Percentiles rank a stretch among this genome's conserved stretches.
phyloP scores from a whole-genome alignment of 2,888 invertebrate species.

The Cerastoderma edule region DNA sequence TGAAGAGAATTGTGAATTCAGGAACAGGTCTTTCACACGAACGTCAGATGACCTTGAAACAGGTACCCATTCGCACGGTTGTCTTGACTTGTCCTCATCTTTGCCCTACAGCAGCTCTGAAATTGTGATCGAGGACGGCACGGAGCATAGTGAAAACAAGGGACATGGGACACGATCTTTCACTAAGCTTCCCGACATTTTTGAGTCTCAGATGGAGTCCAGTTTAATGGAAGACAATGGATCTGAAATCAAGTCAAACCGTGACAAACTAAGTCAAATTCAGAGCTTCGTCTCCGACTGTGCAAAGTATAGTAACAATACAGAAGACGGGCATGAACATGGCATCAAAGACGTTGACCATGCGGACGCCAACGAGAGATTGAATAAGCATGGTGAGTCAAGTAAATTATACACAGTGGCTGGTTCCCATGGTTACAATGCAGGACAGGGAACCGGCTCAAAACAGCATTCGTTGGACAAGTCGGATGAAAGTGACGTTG shows the following conservation, averaged over 20 bases:
- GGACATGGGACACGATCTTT: conserved; percentile 12
- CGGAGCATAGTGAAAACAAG: conserved; percentile 11
- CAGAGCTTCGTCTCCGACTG: conserved; percentile 61
- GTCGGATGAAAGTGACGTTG: conserved; percentile 23
- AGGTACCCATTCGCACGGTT: background rate
- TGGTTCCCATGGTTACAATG: background rate
- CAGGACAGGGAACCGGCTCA: background rate
- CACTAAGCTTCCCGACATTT: conserved; percentile 17
- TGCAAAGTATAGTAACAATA: conserved; percentile 57
- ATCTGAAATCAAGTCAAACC: conserved; percentile 11
- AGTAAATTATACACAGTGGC: background rate
- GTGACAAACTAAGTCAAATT: conserved; percentile 19
- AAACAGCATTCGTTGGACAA: too few relatives aligned
- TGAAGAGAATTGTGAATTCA: background rate
- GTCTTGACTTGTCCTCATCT: conserved; percentile 10
- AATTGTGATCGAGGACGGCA: conserved; percentile 18
- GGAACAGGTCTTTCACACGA: background rate
- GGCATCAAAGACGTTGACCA: background rate
- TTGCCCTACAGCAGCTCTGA: conserved; percentile 16
- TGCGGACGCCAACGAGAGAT: background rate
- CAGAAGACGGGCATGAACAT: background rate
- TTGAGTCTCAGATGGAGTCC: conserved; percentile 11
- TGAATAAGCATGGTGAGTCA: background rate
- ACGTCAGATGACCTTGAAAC: background rate
- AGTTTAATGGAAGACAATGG: background rate